Evolutionary conservation across 1,140 invertebrate genomes (phyloP).

Genomic region (Sycophila sp.): DNA sequence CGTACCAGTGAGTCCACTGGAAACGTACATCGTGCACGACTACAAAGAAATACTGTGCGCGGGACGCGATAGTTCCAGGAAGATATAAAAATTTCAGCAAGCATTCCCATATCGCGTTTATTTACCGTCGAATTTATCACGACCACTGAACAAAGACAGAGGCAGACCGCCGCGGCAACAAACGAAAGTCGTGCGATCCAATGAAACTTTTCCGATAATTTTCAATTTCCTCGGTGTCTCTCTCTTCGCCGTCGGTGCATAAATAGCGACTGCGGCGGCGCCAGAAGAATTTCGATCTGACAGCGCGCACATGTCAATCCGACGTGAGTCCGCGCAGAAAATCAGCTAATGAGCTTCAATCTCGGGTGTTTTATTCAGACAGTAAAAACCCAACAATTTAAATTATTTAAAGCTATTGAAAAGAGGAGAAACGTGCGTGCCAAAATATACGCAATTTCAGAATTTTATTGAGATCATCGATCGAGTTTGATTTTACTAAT

Average conservation of each 20-base stretch:
- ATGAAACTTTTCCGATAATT: conserved; percentile 20
- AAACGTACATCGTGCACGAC: no score
- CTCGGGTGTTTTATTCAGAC: no score
- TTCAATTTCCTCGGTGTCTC: conserved; percentile 11
- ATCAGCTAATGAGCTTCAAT: background rate
- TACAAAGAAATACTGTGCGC: no score
- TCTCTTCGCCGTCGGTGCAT: no score
- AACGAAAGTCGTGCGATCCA: background rate
- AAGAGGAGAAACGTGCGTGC: no score
- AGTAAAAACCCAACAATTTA: no score
- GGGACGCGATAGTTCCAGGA: background rate
- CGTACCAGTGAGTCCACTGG: no score
- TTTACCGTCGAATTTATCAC: background rate
- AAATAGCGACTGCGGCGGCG: background rate
- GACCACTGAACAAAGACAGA: background rate
- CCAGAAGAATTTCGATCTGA: background rate
- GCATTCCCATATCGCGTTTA: background rate
- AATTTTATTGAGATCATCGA: no score
- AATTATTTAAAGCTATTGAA: no score
- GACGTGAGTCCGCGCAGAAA: background rate
- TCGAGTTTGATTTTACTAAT: no score
- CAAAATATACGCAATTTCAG: no score
- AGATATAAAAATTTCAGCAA: background rate
- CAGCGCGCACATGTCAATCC: background rate
- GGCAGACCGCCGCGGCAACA: background rate